These are phyloP conservation scores for Sylvia atricapilla DNA, from an alignment of 2,113 vertebrate species.

Conservation along the genomic window DNA sequence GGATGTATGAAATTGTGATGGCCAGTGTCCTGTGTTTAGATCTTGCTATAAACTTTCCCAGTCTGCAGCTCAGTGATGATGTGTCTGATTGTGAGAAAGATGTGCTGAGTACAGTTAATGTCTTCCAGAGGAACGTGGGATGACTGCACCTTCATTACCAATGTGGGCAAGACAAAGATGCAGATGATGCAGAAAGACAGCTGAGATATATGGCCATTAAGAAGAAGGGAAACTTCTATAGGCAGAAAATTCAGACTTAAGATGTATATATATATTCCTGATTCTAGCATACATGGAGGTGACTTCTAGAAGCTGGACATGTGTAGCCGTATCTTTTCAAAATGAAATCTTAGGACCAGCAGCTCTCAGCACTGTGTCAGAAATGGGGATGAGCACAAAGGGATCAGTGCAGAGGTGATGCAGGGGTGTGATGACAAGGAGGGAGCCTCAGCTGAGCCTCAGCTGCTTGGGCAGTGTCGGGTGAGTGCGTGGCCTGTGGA, in stretches of 20 bases:
- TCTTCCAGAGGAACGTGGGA: background rate
- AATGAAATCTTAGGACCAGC: background rate
- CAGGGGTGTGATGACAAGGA: background rate
- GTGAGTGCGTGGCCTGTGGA: background rate
- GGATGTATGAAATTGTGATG: background rate
- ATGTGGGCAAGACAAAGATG: background rate
- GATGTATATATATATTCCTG: background rate
- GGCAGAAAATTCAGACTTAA: background rate
- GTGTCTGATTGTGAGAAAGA: background rate
- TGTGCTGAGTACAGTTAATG: background rate
- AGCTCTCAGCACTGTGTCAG: background rate
- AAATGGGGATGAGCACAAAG: background rate
- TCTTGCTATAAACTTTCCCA: fast-evolving
- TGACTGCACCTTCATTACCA: background rate
- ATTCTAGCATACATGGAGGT: background rate
- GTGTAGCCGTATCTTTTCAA: background rate
- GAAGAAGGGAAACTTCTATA: background rate
- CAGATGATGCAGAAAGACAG: background rate
- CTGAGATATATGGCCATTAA: background rate
- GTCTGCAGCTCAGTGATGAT: background rate
- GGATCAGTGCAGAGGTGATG: background rate
- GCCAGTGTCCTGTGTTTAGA: background rate
- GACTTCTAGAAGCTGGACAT: background rate
- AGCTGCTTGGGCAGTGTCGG: background rate
- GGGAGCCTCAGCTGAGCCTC: background rate